phyloP scores from a whole-genome alignment of 2,797 vertebrate genomes.

The Cryptoprocta ferox region DNA sequence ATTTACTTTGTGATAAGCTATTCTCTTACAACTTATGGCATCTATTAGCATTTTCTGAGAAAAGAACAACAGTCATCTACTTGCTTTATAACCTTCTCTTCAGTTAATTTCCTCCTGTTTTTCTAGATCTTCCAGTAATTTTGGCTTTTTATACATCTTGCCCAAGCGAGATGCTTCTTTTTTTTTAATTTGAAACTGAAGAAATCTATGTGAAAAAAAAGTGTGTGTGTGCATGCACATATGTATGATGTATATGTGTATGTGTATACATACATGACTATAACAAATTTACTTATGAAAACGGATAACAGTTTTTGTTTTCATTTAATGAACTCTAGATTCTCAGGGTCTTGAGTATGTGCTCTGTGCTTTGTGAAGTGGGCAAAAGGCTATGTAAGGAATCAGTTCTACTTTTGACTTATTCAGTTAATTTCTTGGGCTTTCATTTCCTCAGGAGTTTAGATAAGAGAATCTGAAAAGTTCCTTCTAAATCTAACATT shows the following conservation, averaged over 20 bases:
- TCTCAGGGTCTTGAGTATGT: neutral
- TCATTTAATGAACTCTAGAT: neutral
- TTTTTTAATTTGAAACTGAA: neutral
- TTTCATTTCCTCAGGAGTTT: neutral
- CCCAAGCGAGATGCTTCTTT: neutral
- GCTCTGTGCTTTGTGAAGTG: neutral
- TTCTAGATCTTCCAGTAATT: neutral
- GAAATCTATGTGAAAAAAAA: neutral
- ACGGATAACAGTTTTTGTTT: neutral
- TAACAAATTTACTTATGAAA: constrained; percentile 14
- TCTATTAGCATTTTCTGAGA: constrained; percentile 39
- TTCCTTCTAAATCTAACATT: neutral
- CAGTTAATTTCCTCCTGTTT: neutral
- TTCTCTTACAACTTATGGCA: neutral
- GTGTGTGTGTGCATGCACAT: neutral
- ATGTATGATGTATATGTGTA: neutral
- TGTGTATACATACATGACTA: neutral
- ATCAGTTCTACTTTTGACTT: neutral
- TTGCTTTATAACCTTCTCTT: neutral
- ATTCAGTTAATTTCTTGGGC: neutral
- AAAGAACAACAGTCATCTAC: neutral
- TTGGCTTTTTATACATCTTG: neutral
- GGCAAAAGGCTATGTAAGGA: neutral
- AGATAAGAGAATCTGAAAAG: neutral
- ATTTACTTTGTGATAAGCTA: constrained; percentile 13